These are phyloP conservation scores for Anneissia japonica DNA, from an alignment of 35 echinoderm and acorn worm genomes.

Conservation along the genomic window DNA sequence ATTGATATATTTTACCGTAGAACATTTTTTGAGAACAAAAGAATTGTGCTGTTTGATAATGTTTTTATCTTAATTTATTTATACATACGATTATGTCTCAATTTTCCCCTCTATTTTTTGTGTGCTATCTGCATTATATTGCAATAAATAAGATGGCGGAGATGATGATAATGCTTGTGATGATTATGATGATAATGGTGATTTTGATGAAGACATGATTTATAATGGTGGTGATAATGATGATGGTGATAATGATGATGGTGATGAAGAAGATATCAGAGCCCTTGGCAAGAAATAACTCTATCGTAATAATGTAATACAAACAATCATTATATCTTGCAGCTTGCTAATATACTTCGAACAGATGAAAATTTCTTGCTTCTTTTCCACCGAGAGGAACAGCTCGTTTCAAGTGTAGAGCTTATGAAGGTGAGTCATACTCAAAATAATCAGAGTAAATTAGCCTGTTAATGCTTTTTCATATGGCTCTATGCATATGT, in stretches of 20 bases:
- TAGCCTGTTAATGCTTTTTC: neutral
- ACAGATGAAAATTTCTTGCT: slow-evolving; percentile 87
- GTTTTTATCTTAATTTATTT: too few relatives aligned
- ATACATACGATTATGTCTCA: too few relatives aligned
- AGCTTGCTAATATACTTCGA: slow-evolving; percentile 74
- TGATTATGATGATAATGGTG: slow-evolving; percentile 31
- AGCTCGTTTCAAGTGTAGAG: slow-evolving; percentile 57
- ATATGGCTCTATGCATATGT: too few relatives aligned
- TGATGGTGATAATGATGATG: neutral
- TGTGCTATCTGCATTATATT: too few relatives aligned
- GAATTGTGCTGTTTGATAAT: too few relatives aligned
- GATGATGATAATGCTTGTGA: slow-evolving; percentile 23
- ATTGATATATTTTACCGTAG: too few relatives aligned
- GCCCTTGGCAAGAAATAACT: too few relatives aligned
- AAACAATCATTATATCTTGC: neutral
- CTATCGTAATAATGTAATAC: too few relatives aligned
- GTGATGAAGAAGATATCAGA: neutral
- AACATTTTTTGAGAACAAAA: too few relatives aligned
- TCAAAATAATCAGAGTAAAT: neutral
- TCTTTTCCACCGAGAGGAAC: slow-evolving; percentile 58
- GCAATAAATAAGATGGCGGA: neutral
- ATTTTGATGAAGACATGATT: neutral
- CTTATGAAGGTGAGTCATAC: slow-evolving; percentile 48
- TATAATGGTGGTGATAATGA: neutral
- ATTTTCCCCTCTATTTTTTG: too few relatives aligned